Conservation (phyloP, 2,888 invertebrate genomes). For the Ethmia dodecea region DNA sequence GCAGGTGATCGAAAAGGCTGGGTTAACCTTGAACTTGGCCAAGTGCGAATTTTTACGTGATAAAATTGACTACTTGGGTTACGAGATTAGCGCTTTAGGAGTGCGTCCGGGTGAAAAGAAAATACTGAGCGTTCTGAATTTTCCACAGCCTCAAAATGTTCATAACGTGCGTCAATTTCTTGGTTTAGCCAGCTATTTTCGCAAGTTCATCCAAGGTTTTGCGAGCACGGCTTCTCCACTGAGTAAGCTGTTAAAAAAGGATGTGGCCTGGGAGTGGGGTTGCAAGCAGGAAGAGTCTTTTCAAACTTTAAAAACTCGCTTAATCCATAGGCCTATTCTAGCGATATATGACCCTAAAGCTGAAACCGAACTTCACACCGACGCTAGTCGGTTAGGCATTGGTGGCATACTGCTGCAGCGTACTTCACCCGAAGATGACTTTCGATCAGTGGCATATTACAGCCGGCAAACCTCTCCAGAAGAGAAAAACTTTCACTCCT, state of each 20-base stretch:
- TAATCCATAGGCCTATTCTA: slow-evolving; percentile 12
- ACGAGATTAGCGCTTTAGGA: slow-evolving; percentile 5
- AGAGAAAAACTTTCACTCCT: slow-evolving; percentile 20
- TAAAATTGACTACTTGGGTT: too few species aligned
- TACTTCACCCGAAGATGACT: background rate
- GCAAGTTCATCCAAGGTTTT: slow-evolving; percentile 12
- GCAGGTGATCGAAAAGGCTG: background rate
- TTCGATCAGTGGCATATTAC: slow-evolving; percentile 19
- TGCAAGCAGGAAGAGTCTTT: slow-evolving; percentile 9
- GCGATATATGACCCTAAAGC: too few species aligned
- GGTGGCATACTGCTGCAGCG: slow-evolving; percentile 3
- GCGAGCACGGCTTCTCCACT: slow-evolving; percentile 12
- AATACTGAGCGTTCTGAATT: slow-evolving; percentile 13
- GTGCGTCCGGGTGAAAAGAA: slow-evolving; percentile 11
- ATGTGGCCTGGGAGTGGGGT: too few species aligned
- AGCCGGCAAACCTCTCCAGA: too few species aligned
- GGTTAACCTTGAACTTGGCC: background rate
- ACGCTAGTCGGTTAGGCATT: slow-evolving; percentile 9
- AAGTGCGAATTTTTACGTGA: too few species aligned
- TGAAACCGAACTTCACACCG: slow-evolving; percentile 16
- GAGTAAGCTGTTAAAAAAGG: slow-evolving; percentile 10
- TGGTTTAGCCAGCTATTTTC: slow-evolving; percentile 14
- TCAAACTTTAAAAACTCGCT: background rate
- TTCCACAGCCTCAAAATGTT: slow-evolving; percentile 10
- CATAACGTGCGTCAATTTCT: slow-evolving; percentile 15